These are phyloP conservation scores for Phania funesta DNA, from an alignment of 2,888 invertebrate species.

Conservation along the genomic window DNA sequence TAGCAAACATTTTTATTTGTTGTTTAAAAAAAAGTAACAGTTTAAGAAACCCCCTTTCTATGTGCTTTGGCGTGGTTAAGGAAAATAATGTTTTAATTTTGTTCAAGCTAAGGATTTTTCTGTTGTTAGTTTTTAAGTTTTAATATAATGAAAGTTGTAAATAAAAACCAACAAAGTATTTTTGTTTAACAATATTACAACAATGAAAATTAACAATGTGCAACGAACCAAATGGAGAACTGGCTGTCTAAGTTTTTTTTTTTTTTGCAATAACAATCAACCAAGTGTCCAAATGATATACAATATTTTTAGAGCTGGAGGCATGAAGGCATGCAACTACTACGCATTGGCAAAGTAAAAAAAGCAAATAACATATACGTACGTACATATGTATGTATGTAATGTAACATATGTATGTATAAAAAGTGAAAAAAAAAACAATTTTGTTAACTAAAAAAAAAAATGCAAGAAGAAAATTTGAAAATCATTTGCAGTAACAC, in stretches of 20 bases:
- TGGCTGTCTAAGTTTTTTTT: constrained; percentile 27
- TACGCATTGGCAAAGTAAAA: constrained; percentile 43
- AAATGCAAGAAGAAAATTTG: constrained; percentile 10
- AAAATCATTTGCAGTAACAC: constrained; percentile 12
- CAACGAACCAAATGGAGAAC: constrained; percentile 51
- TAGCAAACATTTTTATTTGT: too few relatives aligned
- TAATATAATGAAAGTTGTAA: constrained; percentile 49
- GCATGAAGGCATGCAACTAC: constrained; percentile 51
- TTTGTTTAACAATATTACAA: constrained; percentile 20
- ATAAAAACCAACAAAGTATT: constrained; percentile 9
- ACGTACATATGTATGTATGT: neutral
- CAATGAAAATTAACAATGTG: constrained; percentile 54
- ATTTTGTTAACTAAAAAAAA: constrained; percentile 19
- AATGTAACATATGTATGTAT: neutral
- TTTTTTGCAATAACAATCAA: constrained; percentile 1
- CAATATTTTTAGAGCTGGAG: constrained; percentile 12
- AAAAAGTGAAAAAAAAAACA: neutral
- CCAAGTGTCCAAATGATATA: constrained; percentile 42
- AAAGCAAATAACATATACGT: neutral
- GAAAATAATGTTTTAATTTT: neutral
- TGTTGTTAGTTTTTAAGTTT: neutral
- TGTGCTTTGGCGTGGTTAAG: too few relatives aligned
- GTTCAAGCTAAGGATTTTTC: neutral
- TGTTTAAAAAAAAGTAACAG: too few relatives aligned
- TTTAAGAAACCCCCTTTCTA: too few relatives aligned